Base-by-base conservation (phyloP, 2,888 invertebrate genomes). In the Bellardia pandia region DNA sequence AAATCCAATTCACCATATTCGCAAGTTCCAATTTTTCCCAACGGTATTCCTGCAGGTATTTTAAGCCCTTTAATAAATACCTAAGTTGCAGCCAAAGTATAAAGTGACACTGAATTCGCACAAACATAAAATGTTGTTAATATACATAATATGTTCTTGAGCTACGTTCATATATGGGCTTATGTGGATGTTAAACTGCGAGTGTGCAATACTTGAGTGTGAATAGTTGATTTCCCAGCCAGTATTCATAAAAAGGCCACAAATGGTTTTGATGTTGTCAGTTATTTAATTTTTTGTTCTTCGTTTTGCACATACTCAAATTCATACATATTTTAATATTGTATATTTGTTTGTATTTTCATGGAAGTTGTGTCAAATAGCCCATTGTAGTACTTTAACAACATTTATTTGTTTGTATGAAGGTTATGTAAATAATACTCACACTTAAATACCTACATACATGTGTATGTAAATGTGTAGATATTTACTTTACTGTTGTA, bases 171-270 rank as follows among this genome's bases (percentile, higher is more conserved):
- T 56, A 23, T 23, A 11, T 60, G 8, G 60, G 2, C 9, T 11
- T 3, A 33, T 75, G 71, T 53, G 37, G 33, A n/a, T 37, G 33
- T 53, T 33, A 53, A 23, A 16, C 33, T 33, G n/a, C 1, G 8
- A 37, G 33, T 71, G 14, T 14, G 3, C 8, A 51, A 71, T 33
- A 71, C 53, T 9, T 75, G 45, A 9, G 9, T 33, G 45, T 23
- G 16, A 42, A 45, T 68, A 30, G 68, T 53, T 75, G 16, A 60
- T 60, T 60, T 72, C 53, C 72, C 16, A 51, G 7, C 16, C 16
- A 42, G 30, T 74, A 58, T 58, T 74, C 45, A 30, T 42, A 60
- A 68, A 68, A 74, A 45, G 45, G 58, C 74, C 60, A 45, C 74
- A 74, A 60, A 60, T 30, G 72, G 58, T 72, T 23, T 72, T 58